phyloP scores from a whole-genome alignment of 2,888 invertebrate species.

The Heteromurus nitidus region DNA sequence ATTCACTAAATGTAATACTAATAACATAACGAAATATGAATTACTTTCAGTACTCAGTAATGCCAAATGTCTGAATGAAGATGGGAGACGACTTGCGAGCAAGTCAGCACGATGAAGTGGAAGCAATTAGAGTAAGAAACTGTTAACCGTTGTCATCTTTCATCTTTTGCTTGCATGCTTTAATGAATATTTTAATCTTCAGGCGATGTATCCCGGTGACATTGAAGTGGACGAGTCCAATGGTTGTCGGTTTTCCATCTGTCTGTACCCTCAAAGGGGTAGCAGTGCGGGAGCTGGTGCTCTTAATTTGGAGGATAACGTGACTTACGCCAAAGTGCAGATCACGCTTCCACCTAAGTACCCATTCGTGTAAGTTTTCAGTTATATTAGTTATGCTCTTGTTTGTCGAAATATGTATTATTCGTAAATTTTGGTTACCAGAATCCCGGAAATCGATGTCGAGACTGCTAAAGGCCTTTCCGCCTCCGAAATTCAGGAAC shows the following conservation, averaged over 20 bases:
- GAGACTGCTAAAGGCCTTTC: conserved; percentile 88
- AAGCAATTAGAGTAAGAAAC: conserved; percentile 35
- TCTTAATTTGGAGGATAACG: conserved; percentile 75
- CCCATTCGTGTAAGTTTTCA: conserved; percentile 79
- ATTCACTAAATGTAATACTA: too few species aligned
- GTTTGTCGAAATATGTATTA: neutral
- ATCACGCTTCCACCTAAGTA: conserved; percentile 85
- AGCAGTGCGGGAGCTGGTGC: conserved; percentile 78
- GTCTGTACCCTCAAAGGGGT: conserved; percentile 85
- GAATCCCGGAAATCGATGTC: conserved; percentile 81
- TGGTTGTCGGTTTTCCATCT: conserved; percentile 85
- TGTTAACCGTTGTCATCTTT: neutral
- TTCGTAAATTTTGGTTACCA: conserved; percentile 70
- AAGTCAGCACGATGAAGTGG: conserved; percentile 40
- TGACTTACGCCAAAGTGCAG: conserved; percentile 84
- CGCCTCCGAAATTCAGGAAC: conserved; percentile 80
- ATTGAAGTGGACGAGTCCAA: conserved; percentile 79
- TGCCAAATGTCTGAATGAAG: conserved; percentile 62
- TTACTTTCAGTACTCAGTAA: neutral
- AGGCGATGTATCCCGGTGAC: conserved; percentile 87
- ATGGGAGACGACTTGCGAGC: conserved; percentile 17
- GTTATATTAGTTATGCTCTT: neutral
- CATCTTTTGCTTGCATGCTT: conserved; percentile 25
- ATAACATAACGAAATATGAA: too few species aligned
- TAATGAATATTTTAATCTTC: conserved; percentile 46